Conservation (phyloP, 2,797 vertebrate species). For the Anniella stebbinsi region DNA sequence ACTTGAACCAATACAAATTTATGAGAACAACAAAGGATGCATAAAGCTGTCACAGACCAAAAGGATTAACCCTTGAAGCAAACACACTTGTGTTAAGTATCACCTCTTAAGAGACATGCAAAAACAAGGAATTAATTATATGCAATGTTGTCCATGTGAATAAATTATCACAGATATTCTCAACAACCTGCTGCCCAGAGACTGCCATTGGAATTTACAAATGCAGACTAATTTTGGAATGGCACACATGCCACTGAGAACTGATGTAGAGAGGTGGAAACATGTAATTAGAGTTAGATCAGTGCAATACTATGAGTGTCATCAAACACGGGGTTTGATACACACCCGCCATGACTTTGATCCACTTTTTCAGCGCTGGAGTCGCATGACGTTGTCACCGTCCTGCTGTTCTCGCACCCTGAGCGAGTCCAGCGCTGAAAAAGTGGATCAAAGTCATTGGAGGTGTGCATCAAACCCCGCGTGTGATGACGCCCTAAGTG, state of each 20-base stretch:
- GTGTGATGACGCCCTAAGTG: too few species aligned
- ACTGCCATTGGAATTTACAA: neutral
- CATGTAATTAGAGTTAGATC: neutral
- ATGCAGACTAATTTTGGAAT: neutral
- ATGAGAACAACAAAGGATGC: neutral
- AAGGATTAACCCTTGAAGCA: neutral
- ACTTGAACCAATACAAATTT: neutral
- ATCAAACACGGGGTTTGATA: too few species aligned
- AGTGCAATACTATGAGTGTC: too few species aligned
- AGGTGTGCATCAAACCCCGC: too few species aligned
- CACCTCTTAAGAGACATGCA: neutral
- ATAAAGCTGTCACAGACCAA: neutral
- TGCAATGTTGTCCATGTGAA: neutral
- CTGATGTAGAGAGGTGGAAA: neutral
- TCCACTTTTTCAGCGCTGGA: too few species aligned
- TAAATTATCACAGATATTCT: neutral
- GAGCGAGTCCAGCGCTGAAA: too few species aligned
- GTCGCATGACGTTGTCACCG: too few species aligned
- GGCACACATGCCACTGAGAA: neutral
- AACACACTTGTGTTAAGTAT: neutral
- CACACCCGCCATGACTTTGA: too few species aligned
- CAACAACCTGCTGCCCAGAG: neutral
- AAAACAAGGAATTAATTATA: neutral
- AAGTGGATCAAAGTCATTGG: too few species aligned
- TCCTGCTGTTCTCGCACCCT: too few species aligned